Conservation (phyloP, 2,888 invertebrate species). For the Epistrophe eligans region DNA sequence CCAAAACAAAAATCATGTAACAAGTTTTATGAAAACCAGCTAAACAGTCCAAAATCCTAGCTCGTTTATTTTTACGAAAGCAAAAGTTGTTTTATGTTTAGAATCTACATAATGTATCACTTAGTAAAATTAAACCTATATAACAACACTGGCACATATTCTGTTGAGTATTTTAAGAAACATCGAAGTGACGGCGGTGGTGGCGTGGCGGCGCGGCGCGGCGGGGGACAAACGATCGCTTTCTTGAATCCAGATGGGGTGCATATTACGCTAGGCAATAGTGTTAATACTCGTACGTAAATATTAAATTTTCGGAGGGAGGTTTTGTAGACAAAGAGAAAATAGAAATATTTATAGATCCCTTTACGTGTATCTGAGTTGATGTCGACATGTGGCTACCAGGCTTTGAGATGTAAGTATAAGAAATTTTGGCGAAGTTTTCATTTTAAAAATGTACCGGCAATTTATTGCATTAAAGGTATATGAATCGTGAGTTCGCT, state of each 20-base stretch:
- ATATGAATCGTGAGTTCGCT: neutral
- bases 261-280: neutral
- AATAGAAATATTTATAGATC: neutral
- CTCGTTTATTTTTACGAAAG: too few species aligned
- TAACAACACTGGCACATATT: conserved; percentile 5
- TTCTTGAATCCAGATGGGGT: conserved; percentile 9
- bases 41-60: too few species aligned
- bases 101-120: too few species aligned
- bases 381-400: neutral
- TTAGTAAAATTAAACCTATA: neutral
- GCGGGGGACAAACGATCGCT: neutral
- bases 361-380: neutral
- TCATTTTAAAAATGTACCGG: neutral
- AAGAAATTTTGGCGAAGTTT: neutral
- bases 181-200: neutral
- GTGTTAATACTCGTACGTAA: neutral
- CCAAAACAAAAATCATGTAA: too few species aligned
- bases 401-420: neutral
- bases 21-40: too few species aligned
- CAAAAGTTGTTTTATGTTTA: too few species aligned
- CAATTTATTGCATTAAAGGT: neutral
- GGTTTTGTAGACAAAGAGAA: neutral
- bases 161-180: conserved; percentile 1
- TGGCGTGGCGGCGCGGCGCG: too few species aligned
- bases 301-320: neutral